Conservation (phyloP, 1,140 invertebrate species). For the Zaprionus nigranus region DNA sequence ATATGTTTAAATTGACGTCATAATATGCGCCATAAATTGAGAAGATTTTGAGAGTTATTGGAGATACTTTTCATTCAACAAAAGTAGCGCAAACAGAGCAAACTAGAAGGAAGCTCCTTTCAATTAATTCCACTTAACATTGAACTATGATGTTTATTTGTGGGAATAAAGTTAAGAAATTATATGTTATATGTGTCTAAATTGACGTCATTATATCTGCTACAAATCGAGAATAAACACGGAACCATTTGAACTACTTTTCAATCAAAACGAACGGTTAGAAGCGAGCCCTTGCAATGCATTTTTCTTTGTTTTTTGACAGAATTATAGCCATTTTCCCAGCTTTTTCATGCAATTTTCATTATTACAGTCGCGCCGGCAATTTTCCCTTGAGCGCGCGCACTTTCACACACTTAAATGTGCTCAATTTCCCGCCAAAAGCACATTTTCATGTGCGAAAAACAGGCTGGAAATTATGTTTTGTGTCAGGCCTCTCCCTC, state of each 20-base stretch:
- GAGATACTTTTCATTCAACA: background rate
- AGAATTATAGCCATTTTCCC: background rate
- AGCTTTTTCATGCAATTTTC: background rate
- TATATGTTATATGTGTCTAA: background rate
- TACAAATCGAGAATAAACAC: background rate
- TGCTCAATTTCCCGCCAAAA: conserved; percentile 47
- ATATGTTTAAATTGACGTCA: background rate
- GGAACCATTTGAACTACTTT: background rate
- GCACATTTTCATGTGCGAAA: conserved; percentile 64
- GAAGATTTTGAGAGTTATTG: background rate
- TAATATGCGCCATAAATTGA: background rate
- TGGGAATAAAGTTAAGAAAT: too few species aligned
- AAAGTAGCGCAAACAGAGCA: background rate
- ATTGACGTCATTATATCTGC: background rate
- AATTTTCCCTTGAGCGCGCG: background rate
- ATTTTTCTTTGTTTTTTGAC: background rate
- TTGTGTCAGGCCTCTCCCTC: conserved; percentile 31
- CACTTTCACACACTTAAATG: conserved; percentile 22
- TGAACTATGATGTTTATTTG: too few species aligned
- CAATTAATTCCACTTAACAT: too few species aligned
- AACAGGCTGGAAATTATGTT: conserved; percentile 68
- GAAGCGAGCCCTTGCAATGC: background rate
- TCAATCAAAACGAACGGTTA: background rate
- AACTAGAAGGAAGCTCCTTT: too few species aligned
- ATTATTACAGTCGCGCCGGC: background rate